phyloP scores from a whole-genome alignment of 2,113 vertebrate genomes.

The Lamprologus lemairii region DNA sequence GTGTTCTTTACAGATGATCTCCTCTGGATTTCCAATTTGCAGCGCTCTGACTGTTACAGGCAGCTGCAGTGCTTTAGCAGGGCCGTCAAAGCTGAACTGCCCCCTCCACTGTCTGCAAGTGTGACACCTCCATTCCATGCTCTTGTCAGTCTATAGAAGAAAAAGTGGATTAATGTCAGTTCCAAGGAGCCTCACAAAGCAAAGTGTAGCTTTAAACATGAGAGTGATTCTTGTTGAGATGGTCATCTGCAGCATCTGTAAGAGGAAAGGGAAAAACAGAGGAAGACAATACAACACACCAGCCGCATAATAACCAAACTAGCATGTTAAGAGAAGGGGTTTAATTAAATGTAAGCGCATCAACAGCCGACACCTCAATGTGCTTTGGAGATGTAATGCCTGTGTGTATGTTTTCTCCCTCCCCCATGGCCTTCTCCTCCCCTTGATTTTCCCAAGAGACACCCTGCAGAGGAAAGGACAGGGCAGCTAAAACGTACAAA shows the following conservation, averaged over 20 bases:
- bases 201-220: conserved; percentile 47
- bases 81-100: conserved; percentile 32
- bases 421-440: conserved; percentile 45
- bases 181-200: conserved; percentile 58
- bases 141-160: conserved; percentile 67
- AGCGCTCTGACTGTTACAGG: conserved; percentile 55
- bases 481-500: conserved; percentile 70
- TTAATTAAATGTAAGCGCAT: conserved; percentile 62
- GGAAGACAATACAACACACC: background rate
- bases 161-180: conserved; percentile 74
- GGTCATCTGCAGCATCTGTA: conserved; percentile 37
- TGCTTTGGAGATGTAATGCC: conserved; percentile 51
- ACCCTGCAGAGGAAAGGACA: conserved; percentile 67
- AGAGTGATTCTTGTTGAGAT: conserved; percentile 49
- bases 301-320: conserved; percentile 48
- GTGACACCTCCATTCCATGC: conserved; percentile 66
- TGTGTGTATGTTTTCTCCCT: conserved; percentile 37
- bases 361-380: conserved; percentile 37
- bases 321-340: conserved; percentile 45
- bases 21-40: conserved; percentile 72
- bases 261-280: background rate
- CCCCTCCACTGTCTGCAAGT: conserved; percentile 37
- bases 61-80: conserved; percentile 48
- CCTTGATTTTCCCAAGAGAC: conserved; percentile 69
- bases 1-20: conserved; percentile 74